Base-by-base conservation (phyloP, 2,113 vertebrate species). In the Passer montanus region DNA sequence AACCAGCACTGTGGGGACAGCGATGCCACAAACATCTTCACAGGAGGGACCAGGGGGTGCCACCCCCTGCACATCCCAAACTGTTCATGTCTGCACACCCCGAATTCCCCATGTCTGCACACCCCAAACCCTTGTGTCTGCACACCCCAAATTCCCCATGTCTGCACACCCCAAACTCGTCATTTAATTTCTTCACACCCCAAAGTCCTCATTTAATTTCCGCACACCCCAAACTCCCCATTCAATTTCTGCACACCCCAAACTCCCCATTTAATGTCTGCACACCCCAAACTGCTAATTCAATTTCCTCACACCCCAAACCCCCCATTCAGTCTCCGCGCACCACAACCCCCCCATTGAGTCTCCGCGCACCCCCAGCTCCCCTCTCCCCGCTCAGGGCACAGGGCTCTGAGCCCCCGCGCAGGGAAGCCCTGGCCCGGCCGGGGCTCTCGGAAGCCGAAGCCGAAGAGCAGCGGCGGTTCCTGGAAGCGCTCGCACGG, bases 371-470 rank as follows among this genome's bases (percentile, higher is more conserved):
- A 33, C 12, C 53, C 5, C 53, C 20, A 22, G 7, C 13, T 13
- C 10, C 11, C 55, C 13, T 58, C 12, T 53, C 52, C 28, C 78
- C 24, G 27, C 66, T 0, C 5, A 8, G 46, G 14, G 27, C 6
- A 0, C 1, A 0, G 44, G 43, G 37, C 47, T 1, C 2, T 0
- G 15, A 5, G 66, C 10, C 1, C 6, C 5, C 3, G 0, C 0
- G 6, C 59, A 93, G 89, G 93, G 91, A 52, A 93, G 6, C 30
- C 93, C 89, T 86, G 12, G 0, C 73, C 9, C 91, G 43, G 79
- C 82, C 18, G 84, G 31, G 66, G n/a, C 22, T 90, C 66, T 88
- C 6, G 2, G 15, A 21, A 28, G n/a, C 1, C 77, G 60, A 15
- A 88, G 79, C 39, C 62, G 0, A 8, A 35, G 64, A 55, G 16